These are phyloP conservation scores for Halcyon leucocephala DNA, from an alignment of 2,797 vertebrate species.

Conservation along the genomic window DNA sequence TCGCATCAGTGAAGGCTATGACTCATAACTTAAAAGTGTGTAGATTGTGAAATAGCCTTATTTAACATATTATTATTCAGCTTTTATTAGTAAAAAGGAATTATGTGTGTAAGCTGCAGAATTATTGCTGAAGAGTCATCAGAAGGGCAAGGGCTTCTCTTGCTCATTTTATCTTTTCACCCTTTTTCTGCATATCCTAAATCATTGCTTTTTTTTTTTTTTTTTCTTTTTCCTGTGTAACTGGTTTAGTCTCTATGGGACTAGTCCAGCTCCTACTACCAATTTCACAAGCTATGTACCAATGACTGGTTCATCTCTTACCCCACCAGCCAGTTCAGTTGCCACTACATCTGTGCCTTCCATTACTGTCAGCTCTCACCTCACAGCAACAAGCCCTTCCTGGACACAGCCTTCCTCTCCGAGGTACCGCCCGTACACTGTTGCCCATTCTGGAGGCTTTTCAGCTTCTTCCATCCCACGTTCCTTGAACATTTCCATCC, in stretches of 20 bases:
- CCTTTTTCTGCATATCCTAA: constrained; percentile 60
- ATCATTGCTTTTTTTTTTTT: constrained; percentile 40
- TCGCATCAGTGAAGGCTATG: background rate
- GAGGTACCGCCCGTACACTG: constrained; percentile 90
- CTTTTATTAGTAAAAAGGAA: background rate
- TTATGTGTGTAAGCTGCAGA: constrained; percentile 12
- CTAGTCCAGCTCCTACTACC: constrained; percentile 87
- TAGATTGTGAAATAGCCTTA: background rate
- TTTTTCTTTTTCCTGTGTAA: constrained; percentile 64
- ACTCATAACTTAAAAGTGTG: background rate
- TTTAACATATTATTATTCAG: background rate
- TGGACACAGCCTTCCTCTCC: constrained; percentile 85
- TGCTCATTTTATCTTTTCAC: constrained; percentile 49
- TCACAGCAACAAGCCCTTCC: constrained; percentile 73
- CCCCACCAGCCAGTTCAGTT: constrained; percentile 75
- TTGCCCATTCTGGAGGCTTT: constrained; percentile 81
- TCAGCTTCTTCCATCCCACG: constrained; percentile 74
- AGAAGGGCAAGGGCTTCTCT: constrained; percentile 46
- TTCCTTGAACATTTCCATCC: constrained; percentile 72
- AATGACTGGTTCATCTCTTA: constrained; percentile 79
- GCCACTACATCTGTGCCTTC: constrained; percentile 67
- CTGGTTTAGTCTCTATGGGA: constrained; percentile 94
- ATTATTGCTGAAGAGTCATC: constrained; percentile 19
- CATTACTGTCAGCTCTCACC: constrained; percentile 75
- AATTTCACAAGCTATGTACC: constrained; percentile 81